Evolutionary conservation across 2,113 vertebrate species (phyloP).

Genomic region (Tinamus guttatus): DNA sequence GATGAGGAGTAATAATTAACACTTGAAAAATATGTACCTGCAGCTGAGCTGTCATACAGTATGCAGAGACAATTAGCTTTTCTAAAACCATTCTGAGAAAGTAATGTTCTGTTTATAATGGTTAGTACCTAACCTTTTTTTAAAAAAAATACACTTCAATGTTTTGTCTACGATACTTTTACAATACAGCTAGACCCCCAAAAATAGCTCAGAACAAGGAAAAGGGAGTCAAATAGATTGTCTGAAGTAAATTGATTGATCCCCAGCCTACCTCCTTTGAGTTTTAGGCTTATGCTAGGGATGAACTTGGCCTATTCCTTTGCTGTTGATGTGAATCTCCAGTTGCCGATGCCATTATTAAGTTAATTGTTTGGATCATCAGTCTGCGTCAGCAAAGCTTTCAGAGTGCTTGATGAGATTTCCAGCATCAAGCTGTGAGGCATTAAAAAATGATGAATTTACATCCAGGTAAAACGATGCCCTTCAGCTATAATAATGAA

Average conservation of each 20-base stretch:
- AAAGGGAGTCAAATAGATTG: not conserved
- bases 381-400: slow-evolving; percentile 74
- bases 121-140: not conserved
- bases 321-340: slow-evolving; percentile 10
- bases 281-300: not conserved
- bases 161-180: not conserved
- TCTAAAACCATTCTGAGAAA: not conserved
- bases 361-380: slow-evolving; percentile 77
- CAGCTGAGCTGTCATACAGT: not conserved
- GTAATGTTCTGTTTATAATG: not conserved
- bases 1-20: not conserved
- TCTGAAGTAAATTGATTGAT: not conserved
- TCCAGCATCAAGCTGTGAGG: slow-evolving; percentile 75
- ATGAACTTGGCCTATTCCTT: not conserved
- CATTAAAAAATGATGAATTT: slow-evolving; percentile 82
- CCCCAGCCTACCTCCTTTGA: not conserved
- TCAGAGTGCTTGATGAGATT: slow-evolving; percentile 75
- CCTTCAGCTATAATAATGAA: slow-evolving; percentile 79
- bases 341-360: slow-evolving; percentile 68
- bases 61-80: not conserved
- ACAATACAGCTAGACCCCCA: not conserved
- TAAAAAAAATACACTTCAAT: not conserved
- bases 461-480: slow-evolving; percentile 77
- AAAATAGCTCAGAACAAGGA: not conserved
- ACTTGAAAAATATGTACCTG: not conserved